Evolutionary conservation across 2,797 vertebrate genomes (phyloP).

Genomic region (Balearica regulorum): DNA sequence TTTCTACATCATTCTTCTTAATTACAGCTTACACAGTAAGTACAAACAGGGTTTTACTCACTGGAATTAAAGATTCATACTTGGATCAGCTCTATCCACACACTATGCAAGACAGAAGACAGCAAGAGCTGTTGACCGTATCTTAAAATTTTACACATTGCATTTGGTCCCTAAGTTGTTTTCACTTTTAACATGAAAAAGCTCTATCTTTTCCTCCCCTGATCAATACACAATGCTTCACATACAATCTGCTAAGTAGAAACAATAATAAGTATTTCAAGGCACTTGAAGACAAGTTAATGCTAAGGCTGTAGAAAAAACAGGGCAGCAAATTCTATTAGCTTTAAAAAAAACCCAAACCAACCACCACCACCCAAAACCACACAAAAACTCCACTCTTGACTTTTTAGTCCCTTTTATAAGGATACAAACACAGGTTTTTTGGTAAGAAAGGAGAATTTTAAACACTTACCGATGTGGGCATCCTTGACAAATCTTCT

Average conservation of each 20-base stretch:
- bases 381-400: not conserved
- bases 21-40: not conserved
- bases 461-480: conserved; percentile 87
- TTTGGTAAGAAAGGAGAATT: not conserved
- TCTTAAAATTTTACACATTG: not conserved
- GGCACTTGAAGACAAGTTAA: not conserved
- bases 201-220: not conserved
- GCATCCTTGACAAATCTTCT: conserved; percentile 99
- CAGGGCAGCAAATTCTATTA: not conserved
- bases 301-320: not conserved
- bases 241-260: not conserved
- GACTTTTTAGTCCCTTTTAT: not conserved
- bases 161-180: not conserved
- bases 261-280: not conserved
- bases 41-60: not conserved
- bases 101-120: not conserved
- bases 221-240: not conserved
- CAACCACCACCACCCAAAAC: accelerated
- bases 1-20: not conserved
- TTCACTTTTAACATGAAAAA: not conserved
- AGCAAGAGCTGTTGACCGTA: not conserved
- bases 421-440: not conserved
- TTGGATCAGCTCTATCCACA: not conserved
- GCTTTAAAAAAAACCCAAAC: not conserved
- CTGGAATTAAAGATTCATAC: not conserved